Base-by-base conservation (phyloP, 2,888 invertebrate genomes). In the Polydrusus pterygomalis region DNA sequence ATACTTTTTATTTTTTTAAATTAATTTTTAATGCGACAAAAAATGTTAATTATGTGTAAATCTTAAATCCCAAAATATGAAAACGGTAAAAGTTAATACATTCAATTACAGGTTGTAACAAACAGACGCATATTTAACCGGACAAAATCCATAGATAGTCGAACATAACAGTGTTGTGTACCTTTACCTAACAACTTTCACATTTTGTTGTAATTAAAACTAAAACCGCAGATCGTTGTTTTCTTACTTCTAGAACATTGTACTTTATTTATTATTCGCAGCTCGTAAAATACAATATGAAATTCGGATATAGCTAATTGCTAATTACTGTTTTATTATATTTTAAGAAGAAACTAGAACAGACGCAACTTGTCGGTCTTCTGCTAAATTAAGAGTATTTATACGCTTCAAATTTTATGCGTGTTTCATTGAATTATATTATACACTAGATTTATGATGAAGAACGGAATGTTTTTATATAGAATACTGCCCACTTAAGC, bases 121-220 rank as follows among this genome's bases (percentile, higher is more conserved):
- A 54, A 54, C 34, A 60, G 18, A 60, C 58, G 58, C 58, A 60
- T 60, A 60, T 60, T 60, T 60, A 40, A 17, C 58, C 58, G 58
- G 58, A 60, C 58, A 60, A 60, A 60, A 60, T 60, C 38, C 58
- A 40, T 38, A 60, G 38, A 17, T 60, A 60, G 38, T 60, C 38
- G 58, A 60, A 60, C 58, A 60, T 60, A 60, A 60, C 70, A 65
- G 65, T 75, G 75, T 75, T 74, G 74, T 72, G 70, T 70, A 64
- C 70, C 73, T 74, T 68, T 71, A 71, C 72, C 73, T 72, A 75
- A 75, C 77, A 77, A 77, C 77, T 77, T 77, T 77, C 77, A 77
- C 77, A 77, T 77, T 77, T 77, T 74, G 74, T 70, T 74, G 74
- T 77, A 77, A 77, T 77, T 77, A 77, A 77, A 70, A 77, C 70